Base-by-base conservation (phyloP, 1,140 invertebrate species). In the Cydia splendana region DNA sequence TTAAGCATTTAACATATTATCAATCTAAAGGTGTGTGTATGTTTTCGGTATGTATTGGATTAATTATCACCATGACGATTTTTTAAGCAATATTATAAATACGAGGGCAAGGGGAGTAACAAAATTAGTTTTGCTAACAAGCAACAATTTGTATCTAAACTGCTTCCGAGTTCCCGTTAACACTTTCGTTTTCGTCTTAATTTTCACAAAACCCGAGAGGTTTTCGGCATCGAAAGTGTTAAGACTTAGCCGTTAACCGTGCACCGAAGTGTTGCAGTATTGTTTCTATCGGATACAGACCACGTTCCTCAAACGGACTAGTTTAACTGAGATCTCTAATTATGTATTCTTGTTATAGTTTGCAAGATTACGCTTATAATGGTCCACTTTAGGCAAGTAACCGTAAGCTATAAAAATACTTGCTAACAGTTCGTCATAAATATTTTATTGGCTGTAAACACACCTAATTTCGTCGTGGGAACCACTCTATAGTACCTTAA, bases 371-470 rank as follows among this genome's bases (percentile, higher is more conserved):
- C 15, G n/a, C 53, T 18, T 57, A 24, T 10, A 24, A 10, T 62
- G 20, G 57, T 24, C 20, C 4, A 2, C 18, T 12, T 24, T 20
- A 62, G 57, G 20, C 20, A 62, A 24, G 18, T 24, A 24, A 24
- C 3, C 10, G 20, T 24, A 62, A 62, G 57, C 57, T 18, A 57
- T 18, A 18, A 18, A 53, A 57, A 57, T 18, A 57, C 15, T 18
- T 18, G 57, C 57, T 24, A 62, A 62, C 57, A 62, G 57, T 62
- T 24, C 20, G 57, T 62, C 57, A 62, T 62, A 62, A 62, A 62
- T 62, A 62, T 62, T 62, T 62, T 62, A 62, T 62, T 62, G 57
- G 57, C 9, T 62, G 57, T 62, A 62, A 62, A 62, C n/a, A 20
- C 57, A 62, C 15, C 57, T 62, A 62, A 62, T 62, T 62, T 24